Percentiles rank a stretch among this genome's conserved stretches.
Evolutionary conservation across 2,113 vertebrate genomes (phyloP).

Genomic region (Sebastes schlegelii): DNA sequence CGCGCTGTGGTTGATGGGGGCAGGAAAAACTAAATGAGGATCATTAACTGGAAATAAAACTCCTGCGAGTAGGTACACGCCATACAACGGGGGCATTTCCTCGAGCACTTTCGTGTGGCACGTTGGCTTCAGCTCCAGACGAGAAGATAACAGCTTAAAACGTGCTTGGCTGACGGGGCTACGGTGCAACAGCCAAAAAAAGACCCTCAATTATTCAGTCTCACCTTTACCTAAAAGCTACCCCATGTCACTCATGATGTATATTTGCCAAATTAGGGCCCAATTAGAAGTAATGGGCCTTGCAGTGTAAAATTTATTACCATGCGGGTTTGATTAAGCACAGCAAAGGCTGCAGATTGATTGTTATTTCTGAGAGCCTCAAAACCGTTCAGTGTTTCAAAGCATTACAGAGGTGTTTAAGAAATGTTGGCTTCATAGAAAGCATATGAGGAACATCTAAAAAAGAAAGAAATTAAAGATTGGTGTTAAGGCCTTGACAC

Average conservation of each 20-base stretch:
- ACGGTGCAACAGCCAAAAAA: slow-evolving; percentile 33
- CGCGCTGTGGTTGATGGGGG: slow-evolving; percentile 33
- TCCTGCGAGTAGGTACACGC: slow-evolving; percentile 19
- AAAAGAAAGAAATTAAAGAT: neutral
- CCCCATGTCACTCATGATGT: slow-evolving; percentile 61
- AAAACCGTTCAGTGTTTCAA: slow-evolving; percentile 22
- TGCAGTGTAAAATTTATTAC: slow-evolving; percentile 74
- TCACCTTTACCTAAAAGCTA: slow-evolving; percentile 46
- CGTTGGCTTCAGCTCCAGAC: slow-evolving; percentile 13
- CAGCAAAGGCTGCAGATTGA: slow-evolving; percentile 38
- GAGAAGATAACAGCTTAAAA: slow-evolving; percentile 26
- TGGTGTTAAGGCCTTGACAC: neutral
- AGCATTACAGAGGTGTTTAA: neutral
- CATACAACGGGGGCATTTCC: slow-evolving; percentile 34
- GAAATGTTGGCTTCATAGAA: neutral
- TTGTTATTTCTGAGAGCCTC: slow-evolving; percentile 49
- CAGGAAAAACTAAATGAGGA: slow-evolving; percentile 57
- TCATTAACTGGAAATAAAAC: slow-evolving; percentile 69
- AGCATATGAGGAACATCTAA: neutral
- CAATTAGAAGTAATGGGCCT: slow-evolving; percentile 75
- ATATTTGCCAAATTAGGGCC: slow-evolving; percentile 71
- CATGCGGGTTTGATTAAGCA: slow-evolving; percentile 74
- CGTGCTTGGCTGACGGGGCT: neutral
- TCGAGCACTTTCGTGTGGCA: neutral
- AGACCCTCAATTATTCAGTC: slow-evolving; percentile 29